Evolutionary conservation across 2,888 invertebrate species (phyloP), one percentile per base, ranked within the genome.

Genomic region (Euplexia lucipara): DNA sequence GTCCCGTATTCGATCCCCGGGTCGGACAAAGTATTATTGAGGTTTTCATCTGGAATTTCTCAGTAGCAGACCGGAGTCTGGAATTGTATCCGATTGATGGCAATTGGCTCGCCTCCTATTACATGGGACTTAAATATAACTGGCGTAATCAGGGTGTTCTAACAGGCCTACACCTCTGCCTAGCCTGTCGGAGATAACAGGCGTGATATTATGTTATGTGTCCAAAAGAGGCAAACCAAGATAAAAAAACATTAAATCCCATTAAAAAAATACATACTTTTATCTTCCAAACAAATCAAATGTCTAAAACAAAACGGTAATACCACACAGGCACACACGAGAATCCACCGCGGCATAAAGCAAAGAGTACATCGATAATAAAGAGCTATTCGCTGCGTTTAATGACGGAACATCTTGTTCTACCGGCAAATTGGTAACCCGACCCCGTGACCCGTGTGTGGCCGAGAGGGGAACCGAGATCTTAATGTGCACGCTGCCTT

Each of bases 371-470:
- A 39, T 49, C 61, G 68, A 78, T 74, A 82, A 81, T 83, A 81
- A 82, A 82, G 81, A 83, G 73, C 66, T 80, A 75, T 79, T 80
- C 51, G 73, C 41, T 63, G 81, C 81, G 69, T 82, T 76, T 86
- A 86, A 84, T 86, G 87, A 82, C 63, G 75, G 71, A 75, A 80
- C 81, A 84, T 85, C 87, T 86, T 87, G 77, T 82, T 82, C 79
- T 82, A 69, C 81, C 81, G 66, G 82, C 83, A 92, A 93, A 93
- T 93, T 93, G 93, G 93, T 91, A 93, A 93, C 85, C 74, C 79
- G 90, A 93, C 77, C 86, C 68, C 74, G 66, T 74, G 78, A 79
- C 79, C 79, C 81, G 79, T 73, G 81, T 79, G 81, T 82, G 79
- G 69, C 69, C 53, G 52, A 18, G 61, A 39, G 49, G 60, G 45